phyloP scores from a whole-genome alignment of 64 coral and sea anemone genomes.

The Catalaphyllia jardinei region DNA sequence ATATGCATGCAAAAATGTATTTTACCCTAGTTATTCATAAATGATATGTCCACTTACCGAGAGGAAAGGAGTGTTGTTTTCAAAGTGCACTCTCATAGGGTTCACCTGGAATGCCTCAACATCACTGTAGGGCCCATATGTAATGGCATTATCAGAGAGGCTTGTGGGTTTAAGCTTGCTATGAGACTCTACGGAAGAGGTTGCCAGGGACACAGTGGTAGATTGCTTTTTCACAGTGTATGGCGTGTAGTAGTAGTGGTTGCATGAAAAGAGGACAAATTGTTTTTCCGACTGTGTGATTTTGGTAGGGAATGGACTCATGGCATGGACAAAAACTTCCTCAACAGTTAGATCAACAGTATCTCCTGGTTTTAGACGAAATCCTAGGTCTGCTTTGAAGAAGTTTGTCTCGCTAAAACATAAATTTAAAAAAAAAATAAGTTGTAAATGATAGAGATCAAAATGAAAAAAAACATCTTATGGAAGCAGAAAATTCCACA shows the following conservation, averaged over 20 bases:
- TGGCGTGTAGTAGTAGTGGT: slow-evolving; percentile 87
- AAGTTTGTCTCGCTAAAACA: slow-evolving; percentile 66
- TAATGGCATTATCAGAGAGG: slow-evolving; percentile 74
- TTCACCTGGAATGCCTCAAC: slow-evolving; percentile 58
- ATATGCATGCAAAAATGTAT: too few species aligned
- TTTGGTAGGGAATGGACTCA: slow-evolving; percentile 88
- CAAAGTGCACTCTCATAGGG: slow-evolving; percentile 95
- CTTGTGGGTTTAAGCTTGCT: slow-evolving; percentile 86
- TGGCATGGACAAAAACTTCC: slow-evolving; percentile 86
- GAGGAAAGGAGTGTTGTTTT: slow-evolving; percentile 96
- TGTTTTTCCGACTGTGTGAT: slow-evolving; percentile 93
- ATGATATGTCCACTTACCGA: slow-evolving; percentile 56
- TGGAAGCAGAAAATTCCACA: background rate
- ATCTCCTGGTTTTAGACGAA: slow-evolving; percentile 60
- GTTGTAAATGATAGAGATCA: too few species aligned
- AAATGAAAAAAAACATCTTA: background rate
- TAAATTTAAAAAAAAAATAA: slow-evolving; percentile 13
- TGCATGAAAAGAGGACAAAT: slow-evolving; percentile 86
- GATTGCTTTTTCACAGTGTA: slow-evolving; percentile 82
- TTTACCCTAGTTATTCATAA: background rate
- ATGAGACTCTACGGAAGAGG: slow-evolving; percentile 83
- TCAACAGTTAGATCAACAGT: slow-evolving; percentile 69
- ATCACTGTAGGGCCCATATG: slow-evolving; percentile 91
- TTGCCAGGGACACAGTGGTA: slow-evolving; percentile 85
- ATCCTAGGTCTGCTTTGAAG: slow-evolving; percentile 61